Evolutionary conservation across 2,888 invertebrate species (phyloP).

Genomic region (Parnassius glacialis): DNA sequence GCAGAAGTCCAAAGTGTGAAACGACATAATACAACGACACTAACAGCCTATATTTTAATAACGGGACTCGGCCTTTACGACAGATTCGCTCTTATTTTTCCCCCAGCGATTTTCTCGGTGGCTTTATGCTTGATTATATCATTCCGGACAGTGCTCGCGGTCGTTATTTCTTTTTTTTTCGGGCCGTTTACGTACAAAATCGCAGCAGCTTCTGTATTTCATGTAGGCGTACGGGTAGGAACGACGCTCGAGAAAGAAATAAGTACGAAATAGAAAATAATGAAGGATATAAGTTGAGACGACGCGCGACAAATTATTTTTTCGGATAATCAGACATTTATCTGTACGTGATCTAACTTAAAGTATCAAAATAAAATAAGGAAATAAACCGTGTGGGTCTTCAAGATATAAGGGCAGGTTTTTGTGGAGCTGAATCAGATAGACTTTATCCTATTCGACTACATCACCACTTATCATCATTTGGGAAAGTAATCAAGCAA

Average conservation of each 20-base stretch:
- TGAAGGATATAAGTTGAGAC: conserved; percentile 4
- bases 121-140: conserved; percentile 36
- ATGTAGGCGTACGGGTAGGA: conserved; percentile 21
- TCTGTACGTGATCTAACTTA: neutral
- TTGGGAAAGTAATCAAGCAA: too few relatives aligned
- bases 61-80: conserved; percentile 32
- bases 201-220: conserved; percentile 3
- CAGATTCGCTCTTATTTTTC: conserved; percentile 33
- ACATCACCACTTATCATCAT: too few relatives aligned
- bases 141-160: conserved; percentile 33
- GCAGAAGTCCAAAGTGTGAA: neutral
- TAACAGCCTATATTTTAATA: conserved; percentile 29
- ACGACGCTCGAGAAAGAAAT: neutral
- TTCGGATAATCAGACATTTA: neutral
- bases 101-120: conserved; percentile 21
- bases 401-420: too few relatives aligned
- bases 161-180: conserved; percentile 31
- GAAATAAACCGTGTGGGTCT: too few relatives aligned
- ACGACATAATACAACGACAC: neutral
- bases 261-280: neutral
- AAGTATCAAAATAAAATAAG: neutral
- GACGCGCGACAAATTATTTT: conserved; percentile 6
- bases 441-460: too few relatives aligned
- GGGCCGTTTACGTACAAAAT: conserved; percentile 22
- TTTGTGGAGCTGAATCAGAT: too few relatives aligned